These are phyloP conservation scores for Chloebia gouldiae DNA, from an alignment of 2,113 vertebrate species.

Conservation along the genomic window DNA sequence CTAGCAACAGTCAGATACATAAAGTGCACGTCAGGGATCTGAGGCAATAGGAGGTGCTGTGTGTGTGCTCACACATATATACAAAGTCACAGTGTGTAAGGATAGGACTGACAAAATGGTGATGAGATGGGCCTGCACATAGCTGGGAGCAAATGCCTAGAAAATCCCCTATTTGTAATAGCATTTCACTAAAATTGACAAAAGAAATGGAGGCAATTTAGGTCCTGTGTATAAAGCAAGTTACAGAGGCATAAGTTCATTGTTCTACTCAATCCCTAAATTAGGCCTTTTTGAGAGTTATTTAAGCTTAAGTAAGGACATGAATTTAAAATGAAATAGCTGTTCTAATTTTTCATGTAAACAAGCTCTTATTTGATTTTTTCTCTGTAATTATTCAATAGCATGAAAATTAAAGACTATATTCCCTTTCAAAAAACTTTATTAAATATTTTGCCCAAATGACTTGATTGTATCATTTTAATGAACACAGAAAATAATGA, in stretches of 20 bases:
- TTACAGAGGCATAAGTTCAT: background rate
- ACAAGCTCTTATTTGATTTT: conserved; percentile 23
- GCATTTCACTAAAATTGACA: background rate
- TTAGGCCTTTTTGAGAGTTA: background rate
- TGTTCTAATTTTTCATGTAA: conserved; percentile 18
- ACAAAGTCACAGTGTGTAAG: background rate
- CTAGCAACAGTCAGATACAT: background rate
- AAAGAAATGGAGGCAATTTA: background rate
- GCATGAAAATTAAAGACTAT: conserved; percentile 27
- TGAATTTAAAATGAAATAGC: conserved; percentile 3
- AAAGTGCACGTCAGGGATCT: background rate
- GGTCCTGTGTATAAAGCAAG: background rate
- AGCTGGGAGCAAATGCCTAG: background rate
- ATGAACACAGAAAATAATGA: conserved; percentile 40
- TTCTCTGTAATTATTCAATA: conserved; percentile 1
- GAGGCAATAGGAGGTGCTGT: background rate
- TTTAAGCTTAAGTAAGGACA: background rate
- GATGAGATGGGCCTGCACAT: background rate
- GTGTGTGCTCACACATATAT: background rate
- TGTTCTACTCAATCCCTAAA: background rate
- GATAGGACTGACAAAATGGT: background rate
- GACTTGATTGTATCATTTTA: conserved; percentile 44
- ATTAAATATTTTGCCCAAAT: conserved; percentile 32
- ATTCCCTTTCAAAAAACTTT: conserved; percentile 20
- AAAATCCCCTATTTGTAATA: background rate